Conservation (phyloP, 1,140 invertebrate species). For the Pemphigus obesinymphae region DNA sequence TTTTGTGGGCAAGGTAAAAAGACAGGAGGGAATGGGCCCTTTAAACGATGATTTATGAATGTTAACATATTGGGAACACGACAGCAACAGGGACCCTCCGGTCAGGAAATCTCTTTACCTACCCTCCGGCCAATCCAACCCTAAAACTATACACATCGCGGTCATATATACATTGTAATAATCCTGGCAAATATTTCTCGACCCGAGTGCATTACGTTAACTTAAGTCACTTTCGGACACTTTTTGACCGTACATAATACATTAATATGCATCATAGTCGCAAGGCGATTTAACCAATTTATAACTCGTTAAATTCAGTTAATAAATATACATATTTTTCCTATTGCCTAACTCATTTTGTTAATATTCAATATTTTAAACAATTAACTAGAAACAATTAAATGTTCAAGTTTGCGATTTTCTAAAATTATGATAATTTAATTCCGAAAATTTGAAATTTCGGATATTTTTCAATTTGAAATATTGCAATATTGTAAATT, state of each 20-base stretch:
- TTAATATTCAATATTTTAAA: too few relatives aligned
- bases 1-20: slow-evolving; percentile 38
- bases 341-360: too few relatives aligned
- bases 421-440: too few relatives aligned
- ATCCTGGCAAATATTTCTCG: slow-evolving; percentile 9
- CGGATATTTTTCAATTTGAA: too few relatives aligned
- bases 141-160: slow-evolving; percentile 13
- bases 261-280: too few relatives aligned
- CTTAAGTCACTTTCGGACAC: neutral
- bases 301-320: too few relatives aligned
- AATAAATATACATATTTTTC: too few relatives aligned
- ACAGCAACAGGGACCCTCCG: slow-evolving; percentile 36
- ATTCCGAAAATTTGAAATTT: too few relatives aligned
- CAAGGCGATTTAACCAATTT: too few relatives aligned
- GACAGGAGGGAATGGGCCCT: neutral
- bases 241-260: neutral
- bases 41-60: slow-evolving; percentile 42
- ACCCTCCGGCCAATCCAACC: slow-evolving; percentile 9
- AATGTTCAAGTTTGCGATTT: too few relatives aligned
- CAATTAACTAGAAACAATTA: too few relatives aligned
- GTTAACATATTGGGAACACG: slow-evolving; percentile 42
- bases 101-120: slow-evolving; percentile 21
- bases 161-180: slow-evolving; percentile 18
- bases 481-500: too few relatives aligned
- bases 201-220: neutral